These are phyloP conservation scores for Zaprionus taronus DNA, from an alignment of 1,140 invertebrate species.

Conservation along the genomic window DNA sequence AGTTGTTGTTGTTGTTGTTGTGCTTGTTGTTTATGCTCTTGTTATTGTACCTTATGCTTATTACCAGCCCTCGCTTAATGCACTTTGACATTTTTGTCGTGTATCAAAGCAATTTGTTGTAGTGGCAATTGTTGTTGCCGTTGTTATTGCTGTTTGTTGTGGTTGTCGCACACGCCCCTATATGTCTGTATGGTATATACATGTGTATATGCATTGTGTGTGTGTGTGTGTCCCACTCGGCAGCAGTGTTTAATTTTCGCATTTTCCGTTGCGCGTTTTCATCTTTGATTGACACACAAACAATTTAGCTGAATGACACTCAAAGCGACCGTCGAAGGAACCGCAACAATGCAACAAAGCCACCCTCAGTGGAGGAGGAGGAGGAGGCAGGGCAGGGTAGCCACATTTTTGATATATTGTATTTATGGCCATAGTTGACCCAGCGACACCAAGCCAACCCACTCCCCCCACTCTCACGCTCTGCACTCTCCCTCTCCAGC, in stretches of 20 bases:
- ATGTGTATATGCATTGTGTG: too few species aligned
- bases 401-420: constrained; percentile 77
- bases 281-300: constrained; percentile 83
- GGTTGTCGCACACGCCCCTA: constrained; percentile 52
- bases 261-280: constrained; percentile 81
- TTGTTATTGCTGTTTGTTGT: constrained; percentile 46
- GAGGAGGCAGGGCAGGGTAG: constrained; percentile 22
- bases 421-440: constrained; percentile 58
- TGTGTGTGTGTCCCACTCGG: not conserved
- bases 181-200: not conserved
- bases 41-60: constrained; percentile 70
- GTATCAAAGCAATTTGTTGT: constrained; percentile 76
- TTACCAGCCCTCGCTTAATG: constrained; percentile 57
- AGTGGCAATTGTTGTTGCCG: constrained; percentile 44
- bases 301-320: constrained; percentile 83
- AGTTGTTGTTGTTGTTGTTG: constrained; percentile 41
- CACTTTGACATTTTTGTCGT: constrained; percentile 64
- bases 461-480: not conserved
- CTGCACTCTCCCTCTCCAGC: not conserved
- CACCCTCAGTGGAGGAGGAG: constrained; percentile 29
- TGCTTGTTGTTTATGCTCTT: constrained; percentile 39
- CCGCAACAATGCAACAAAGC: constrained; percentile 65
- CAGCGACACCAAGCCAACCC: not conserved
- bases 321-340: constrained; percentile 59
- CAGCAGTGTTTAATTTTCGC: constrained; percentile 75